These are phyloP conservation scores for Rhogogaster chlorosoma DNA, from an alignment of 2,888 invertebrate species.

Conservation along the genomic window DNA sequence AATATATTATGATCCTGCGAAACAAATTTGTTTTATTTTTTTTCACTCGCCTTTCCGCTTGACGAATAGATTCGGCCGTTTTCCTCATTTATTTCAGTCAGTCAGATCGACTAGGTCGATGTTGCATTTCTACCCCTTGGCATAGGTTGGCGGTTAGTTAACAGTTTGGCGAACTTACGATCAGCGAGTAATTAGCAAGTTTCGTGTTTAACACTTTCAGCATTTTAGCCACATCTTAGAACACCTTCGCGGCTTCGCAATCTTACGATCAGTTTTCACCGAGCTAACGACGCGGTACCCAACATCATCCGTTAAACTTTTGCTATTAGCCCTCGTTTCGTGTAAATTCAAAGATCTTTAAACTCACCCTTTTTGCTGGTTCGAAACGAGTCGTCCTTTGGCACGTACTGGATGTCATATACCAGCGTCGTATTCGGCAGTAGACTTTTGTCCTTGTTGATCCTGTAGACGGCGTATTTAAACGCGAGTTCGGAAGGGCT, in stretches of 20 bases:
- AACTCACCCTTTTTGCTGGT: constrained; percentile 92
- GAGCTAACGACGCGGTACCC: neutral
- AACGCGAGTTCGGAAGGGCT: constrained; percentile 94
- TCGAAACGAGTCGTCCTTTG: constrained; percentile 93
- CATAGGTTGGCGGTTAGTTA: neutral
- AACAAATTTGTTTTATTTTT: neutral
- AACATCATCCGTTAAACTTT: neutral
- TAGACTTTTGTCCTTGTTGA: constrained; percentile 92
- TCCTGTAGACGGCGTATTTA: constrained; percentile 95
- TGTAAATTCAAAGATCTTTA: neutral
- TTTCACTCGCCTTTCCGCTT: neutral
- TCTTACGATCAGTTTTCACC: neutral
- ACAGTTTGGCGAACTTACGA: constrained; percentile 1
- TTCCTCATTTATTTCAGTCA: neutral
- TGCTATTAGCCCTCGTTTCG: neutral
- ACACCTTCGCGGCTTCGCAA: neutral
- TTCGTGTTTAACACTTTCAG: constrained; percentile 2
- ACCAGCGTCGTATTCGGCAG: constrained; percentile 93
- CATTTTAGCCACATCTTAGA: neutral
- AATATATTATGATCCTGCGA: neutral
- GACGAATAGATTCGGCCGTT: neutral
- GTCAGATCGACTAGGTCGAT: neutral
- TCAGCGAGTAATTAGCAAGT: constrained; percentile 1
- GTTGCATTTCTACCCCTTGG: neutral
- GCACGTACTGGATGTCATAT: constrained; percentile 96